Conservation (phyloP, 2,888 invertebrate species). For the Hirtodrosophila alboralis region DNA sequence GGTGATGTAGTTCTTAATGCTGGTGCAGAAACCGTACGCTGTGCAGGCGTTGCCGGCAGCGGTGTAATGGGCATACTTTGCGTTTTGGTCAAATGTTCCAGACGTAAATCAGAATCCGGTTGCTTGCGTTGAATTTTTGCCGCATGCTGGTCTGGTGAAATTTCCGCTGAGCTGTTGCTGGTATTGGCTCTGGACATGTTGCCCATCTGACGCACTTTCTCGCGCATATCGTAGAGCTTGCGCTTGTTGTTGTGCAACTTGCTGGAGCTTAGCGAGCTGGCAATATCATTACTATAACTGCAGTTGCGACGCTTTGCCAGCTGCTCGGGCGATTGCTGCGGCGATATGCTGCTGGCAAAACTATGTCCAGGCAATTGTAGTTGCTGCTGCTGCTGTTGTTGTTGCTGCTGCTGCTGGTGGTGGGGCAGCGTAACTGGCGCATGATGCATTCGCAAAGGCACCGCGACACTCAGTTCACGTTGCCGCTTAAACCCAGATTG, state of each 20-base stretch:
- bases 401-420: constrained; percentile 24
- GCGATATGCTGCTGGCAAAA: constrained; percentile 21
- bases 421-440: constrained; percentile 16
- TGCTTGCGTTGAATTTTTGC: constrained; percentile 69
- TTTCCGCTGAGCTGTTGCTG: constrained; percentile 49
- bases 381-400: constrained; percentile 25
- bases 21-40: constrained; percentile 46
- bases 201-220: constrained; percentile 20
- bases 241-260: constrained; percentile 70
- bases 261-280: constrained; percentile 83
- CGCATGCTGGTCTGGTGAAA: constrained; percentile 38
- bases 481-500: constrained; percentile 73
- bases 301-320: constrained; percentile 80
- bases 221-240: constrained; percentile 58
- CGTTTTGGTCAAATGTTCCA: constrained; percentile 41
- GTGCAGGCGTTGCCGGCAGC: constrained; percentile 41
- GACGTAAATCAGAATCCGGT: constrained; percentile 17
- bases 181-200: constrained; percentile 18
- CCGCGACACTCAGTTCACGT: constrained; percentile 68
- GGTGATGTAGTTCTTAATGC: neutral
- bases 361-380: constrained; percentile 19
- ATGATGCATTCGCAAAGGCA: constrained; percentile 48
- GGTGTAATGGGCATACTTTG: constrained; percentile 55
- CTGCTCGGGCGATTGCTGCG: constrained; percentile 79
- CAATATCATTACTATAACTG: constrained; percentile 82